phyloP scores from a whole-genome alignment of 2,888 invertebrate species.

The Cremastinae sp. region DNA sequence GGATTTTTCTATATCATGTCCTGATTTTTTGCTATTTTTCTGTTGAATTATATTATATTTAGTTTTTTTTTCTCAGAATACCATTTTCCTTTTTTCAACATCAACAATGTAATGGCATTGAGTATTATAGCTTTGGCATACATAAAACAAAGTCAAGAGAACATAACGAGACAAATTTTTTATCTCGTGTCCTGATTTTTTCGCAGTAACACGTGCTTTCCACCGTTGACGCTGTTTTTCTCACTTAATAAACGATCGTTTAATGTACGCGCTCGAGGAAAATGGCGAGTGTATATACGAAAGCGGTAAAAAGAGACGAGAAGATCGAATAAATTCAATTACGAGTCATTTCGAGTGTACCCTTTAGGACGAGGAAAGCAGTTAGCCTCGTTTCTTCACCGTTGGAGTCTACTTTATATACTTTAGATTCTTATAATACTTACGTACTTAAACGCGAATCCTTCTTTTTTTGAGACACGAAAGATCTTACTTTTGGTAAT shows the following conservation, averaged over 20 bases:
- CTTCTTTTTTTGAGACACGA: neutral
- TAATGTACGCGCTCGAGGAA: constrained; percentile 24
- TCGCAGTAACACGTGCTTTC: constrained; percentile 2
- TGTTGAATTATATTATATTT: too few relatives aligned
- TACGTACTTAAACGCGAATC: constrained; percentile 32
- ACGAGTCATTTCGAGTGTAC: constrained; percentile 33
- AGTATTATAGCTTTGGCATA: too few relatives aligned
- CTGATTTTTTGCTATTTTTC: too few relatives aligned
- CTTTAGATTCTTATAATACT: constrained; percentile 39
- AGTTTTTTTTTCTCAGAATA: too few relatives aligned
- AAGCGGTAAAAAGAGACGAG: neutral
- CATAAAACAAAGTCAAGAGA: too few relatives aligned
- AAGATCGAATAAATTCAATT: constrained; percentile 55
- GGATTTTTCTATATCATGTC: too few relatives aligned
- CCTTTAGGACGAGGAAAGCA: constrained; percentile 57
- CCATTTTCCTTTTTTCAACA: constrained; percentile 14
- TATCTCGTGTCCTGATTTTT: neutral
- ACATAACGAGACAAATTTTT: neutral
- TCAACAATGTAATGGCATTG: too few relatives aligned
- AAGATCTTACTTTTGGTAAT: neutral
- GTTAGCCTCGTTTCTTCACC: constrained; percentile 49
- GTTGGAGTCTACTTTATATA: constrained; percentile 30
- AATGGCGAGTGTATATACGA: constrained; percentile 13
- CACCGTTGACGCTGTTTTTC: neutral
- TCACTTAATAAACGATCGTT: constrained; percentile 8